Evolutionary conservation across 2,797 vertebrate species (phyloP).

Genomic region (Melanotaenia nigrans): DNA sequence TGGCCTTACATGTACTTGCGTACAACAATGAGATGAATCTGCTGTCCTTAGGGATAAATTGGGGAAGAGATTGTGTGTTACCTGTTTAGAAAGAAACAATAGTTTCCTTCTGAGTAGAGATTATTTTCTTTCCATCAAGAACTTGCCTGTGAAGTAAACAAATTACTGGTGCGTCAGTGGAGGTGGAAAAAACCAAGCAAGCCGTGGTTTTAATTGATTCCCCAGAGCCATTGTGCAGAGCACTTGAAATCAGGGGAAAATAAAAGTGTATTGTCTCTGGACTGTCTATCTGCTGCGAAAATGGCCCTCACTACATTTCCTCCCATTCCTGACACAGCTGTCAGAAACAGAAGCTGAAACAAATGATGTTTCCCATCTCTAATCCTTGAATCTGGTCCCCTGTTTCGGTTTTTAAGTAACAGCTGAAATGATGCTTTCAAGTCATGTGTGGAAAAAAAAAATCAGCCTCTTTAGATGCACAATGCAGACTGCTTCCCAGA

Average conservation of each 20-base stretch:
- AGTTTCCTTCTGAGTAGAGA: constrained; percentile 18
- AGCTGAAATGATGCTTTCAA: constrained; percentile 24
- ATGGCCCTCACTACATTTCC: constrained; percentile 32
- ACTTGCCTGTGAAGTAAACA: constrained; percentile 73
- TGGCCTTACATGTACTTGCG: constrained; percentile 36
- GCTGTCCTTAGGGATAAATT: neutral
- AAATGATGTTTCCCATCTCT: constrained; percentile 1
- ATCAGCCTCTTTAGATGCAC: constrained; percentile 37
- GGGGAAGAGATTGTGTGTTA: neutral
- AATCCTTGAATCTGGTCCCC: constrained; percentile 12
- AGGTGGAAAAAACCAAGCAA: constrained; percentile 56
- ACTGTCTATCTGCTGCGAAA: constrained; percentile 36
- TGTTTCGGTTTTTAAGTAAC: constrained; percentile 20
- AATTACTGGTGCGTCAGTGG: constrained; percentile 69
- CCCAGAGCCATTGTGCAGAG: constrained; percentile 56
- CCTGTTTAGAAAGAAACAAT: neutral
- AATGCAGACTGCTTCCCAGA: constrained; percentile 49
- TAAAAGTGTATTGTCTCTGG: constrained; percentile 45
- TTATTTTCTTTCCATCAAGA: constrained; percentile 29
- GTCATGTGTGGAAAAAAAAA: constrained; percentile 29
- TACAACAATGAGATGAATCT: constrained; percentile 1
- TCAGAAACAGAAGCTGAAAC: constrained; percentile 4
- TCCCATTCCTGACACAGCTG: constrained; percentile 13
- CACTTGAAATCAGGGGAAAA: constrained; percentile 62
- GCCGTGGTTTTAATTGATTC: constrained; percentile 75